These are phyloP conservation scores for Anagrus nilaparvatae DNA, from an alignment of 1,140 invertebrate species.

Conservation along the genomic window DNA sequence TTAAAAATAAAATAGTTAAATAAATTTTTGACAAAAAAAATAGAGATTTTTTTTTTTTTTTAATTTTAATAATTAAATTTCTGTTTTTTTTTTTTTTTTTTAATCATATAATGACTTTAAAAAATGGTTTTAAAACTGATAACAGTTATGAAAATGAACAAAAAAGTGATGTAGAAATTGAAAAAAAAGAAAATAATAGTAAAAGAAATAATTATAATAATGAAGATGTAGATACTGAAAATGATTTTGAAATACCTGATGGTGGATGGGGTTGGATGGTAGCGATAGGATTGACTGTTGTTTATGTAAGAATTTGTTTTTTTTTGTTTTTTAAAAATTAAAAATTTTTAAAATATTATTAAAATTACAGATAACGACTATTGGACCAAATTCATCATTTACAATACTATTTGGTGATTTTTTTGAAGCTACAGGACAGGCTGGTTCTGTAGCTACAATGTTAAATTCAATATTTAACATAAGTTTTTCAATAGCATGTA, in stretches of 20 bases:
- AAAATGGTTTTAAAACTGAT: no score
- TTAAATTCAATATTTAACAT: conserved; percentile 39
- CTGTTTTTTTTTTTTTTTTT: no score
- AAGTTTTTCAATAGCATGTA: conserved; percentile 34
- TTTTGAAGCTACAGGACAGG: conserved; percentile 28
- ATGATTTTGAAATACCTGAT: conserved; percentile 41
- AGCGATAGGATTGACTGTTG: conserved; percentile 40
- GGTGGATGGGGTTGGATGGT: conserved; percentile 51
- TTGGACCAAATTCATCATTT: conserved; percentile 30
- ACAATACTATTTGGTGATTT: conserved; percentile 36
- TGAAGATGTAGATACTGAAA: conserved; percentile 14
- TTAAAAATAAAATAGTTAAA: no score
- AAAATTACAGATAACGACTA: conserved; percentile 30
- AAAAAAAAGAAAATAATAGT: no score
- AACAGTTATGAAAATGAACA: no score
- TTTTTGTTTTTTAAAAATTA: neutral
- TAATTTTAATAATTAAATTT: no score
- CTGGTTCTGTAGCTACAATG: conserved; percentile 32
- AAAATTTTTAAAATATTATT: no score
- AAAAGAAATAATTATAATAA: no score
- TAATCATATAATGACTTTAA: no score
- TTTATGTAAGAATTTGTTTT: conserved; percentile 27
- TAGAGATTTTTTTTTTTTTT: no score
- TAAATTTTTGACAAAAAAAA: no score
- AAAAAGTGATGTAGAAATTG: no score